Evolutionary conservation across 1,140 invertebrate genomes (phyloP), one percentile per base, ranked within the genome.

Genomic region (Nasonia giraulti): DNA sequence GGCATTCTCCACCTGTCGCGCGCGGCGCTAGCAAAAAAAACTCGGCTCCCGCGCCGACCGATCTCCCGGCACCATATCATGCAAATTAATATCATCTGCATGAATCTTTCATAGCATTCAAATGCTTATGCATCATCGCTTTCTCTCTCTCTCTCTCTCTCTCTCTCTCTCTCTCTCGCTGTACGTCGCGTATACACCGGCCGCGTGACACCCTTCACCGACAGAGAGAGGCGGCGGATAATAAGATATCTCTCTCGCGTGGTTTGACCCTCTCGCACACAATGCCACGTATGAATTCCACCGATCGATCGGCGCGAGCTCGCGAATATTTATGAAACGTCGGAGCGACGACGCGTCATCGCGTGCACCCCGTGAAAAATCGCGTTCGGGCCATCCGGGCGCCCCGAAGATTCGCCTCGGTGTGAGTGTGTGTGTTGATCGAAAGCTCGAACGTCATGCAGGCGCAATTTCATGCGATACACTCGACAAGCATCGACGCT

Each of bases 401-500:
- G 10, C 27, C 66, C 23, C n/a, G 27, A 31, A 27, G 68, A 71
- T 71, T 71, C 68, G 68, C 2, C 66, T 10, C 27, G 55, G 68
- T 17, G n/a, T 31, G 8, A n/a, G 55, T n/a, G 55, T 62, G 55
- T 62, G 8, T n/a, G 68, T 11, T 17, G 11, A 17, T 33, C 68
- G 68, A 33, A 71, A 71, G 68, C 68, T 27, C 68, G 68, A 71
- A 71, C 68, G 68, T 71, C 27, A 71, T 71, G 23, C 68, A 27
- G 68, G 23, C 68, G 68, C 68, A 71, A 71, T 71, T 71, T 71
- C 68, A 11, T 23, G 10, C 31, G 27, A 27, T 33, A 27, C 68
- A 71, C 68, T 71, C 68, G 68, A 71, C 23, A 33, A 27, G 68
- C 55, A 62, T 62, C 55, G 20, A 62, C 68, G 68, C 23, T 1